Conservation (phyloP, 2,113 vertebrate species). For the Genyomyrus donnyi region DNA sequence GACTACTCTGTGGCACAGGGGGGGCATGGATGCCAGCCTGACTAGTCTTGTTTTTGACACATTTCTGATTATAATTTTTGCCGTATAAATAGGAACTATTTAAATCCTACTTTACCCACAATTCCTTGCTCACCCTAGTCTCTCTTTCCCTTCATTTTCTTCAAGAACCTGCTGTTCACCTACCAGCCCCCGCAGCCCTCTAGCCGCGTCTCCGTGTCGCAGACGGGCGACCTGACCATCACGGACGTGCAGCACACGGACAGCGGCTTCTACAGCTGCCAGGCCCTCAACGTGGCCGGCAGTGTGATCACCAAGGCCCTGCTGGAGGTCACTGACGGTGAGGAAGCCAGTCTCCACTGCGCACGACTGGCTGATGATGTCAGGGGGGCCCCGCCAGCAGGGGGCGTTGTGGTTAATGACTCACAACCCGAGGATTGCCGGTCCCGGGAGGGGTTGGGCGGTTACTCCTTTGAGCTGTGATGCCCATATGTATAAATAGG, state of each 20-base stretch:
- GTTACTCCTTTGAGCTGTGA: neutral
- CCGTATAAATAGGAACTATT: neutral
- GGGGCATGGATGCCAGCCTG: neutral
- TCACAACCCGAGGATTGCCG: neutral
- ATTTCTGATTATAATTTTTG: neutral
- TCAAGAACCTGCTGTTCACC: constrained; percentile 87
- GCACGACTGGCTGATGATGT: neutral
- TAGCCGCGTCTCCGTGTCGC: constrained; percentile 89
- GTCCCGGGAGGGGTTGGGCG: neutral
- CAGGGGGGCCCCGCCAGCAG: neutral
- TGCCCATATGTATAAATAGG: neutral
- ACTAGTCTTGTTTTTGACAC: neutral
- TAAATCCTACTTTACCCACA: neutral
- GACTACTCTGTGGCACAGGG: neutral
- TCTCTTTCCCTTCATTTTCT: neutral
- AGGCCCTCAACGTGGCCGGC: constrained; percentile 93
- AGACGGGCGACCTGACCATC: constrained; percentile 87
- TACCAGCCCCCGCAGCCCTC: constrained; percentile 87
- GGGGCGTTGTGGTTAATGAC: neutral
- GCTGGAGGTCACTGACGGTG: constrained; percentile 94
- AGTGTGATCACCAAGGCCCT: constrained; percentile 90
- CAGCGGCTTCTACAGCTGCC: constrained; percentile 92
- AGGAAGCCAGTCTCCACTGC: constrained; percentile 24
- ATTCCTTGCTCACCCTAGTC: neutral
- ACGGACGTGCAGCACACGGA: constrained; percentile 84